Conservation (phyloP, 1,140 invertebrate genomes). For the Panonychus citri region DNA sequence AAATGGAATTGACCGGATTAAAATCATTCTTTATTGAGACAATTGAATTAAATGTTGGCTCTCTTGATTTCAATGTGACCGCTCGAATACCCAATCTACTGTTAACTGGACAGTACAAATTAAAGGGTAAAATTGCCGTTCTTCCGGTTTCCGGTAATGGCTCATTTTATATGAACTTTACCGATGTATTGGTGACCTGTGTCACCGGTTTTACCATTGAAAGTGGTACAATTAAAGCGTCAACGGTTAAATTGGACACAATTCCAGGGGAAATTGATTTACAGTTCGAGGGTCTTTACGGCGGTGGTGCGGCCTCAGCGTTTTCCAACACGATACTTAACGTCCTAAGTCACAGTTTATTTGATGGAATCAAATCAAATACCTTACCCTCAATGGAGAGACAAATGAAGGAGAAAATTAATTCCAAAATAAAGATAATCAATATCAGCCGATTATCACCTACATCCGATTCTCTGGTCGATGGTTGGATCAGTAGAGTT, state of each 20-base stretch:
- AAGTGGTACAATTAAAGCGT: constrained; percentile 1
- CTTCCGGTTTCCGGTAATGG: constrained; percentile 12
- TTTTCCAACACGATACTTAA: constrained; percentile 12
- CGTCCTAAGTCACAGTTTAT: constrained; percentile 11
- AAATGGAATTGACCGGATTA: constrained; percentile 10
- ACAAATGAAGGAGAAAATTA: constrained; percentile 7
- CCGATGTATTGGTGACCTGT: constrained; percentile 6
- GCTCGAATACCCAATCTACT: constrained; percentile 7
- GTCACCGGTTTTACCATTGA: background rate
- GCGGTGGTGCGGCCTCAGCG: constrained; percentile 4
- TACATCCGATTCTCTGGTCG: constrained; percentile 8
- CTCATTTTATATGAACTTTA: constrained; percentile 15
- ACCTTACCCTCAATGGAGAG: constrained; percentile 7
- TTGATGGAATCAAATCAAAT: constrained; percentile 10
- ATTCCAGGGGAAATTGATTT: constrained; percentile 7
- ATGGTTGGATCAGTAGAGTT: constrained; percentile 8
- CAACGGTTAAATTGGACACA: constrained; percentile 3
- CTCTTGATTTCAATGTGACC: constrained; percentile 8
- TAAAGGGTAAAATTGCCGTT: constrained; percentile 12
- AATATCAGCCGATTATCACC: background rate
- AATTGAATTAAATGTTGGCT: constrained; percentile 9
- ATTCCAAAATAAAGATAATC: constrained; percentile 7
- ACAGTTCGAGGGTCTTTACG: constrained; percentile 14
- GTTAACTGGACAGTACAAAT: constrained; percentile 11
- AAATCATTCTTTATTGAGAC: constrained; percentile 6